Evolutionary conservation across 2,888 invertebrate genomes (phyloP).

Genomic region (Agrotis segetum): DNA sequence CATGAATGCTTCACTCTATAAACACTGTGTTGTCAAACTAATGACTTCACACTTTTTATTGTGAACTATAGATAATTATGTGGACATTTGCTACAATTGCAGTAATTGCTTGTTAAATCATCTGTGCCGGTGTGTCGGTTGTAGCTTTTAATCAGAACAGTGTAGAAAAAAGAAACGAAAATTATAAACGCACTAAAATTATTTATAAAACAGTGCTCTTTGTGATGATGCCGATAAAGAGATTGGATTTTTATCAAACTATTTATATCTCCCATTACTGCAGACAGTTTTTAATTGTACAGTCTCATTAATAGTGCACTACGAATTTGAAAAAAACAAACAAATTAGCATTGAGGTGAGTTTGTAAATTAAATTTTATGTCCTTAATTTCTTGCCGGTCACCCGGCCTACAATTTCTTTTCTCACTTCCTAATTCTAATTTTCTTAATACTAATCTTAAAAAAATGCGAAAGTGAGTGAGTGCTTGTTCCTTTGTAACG

Average conservation of each 20-base stretch:
- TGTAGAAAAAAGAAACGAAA: neutral
- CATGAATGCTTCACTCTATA: constrained; percentile 25
- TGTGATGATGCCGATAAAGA: no score
- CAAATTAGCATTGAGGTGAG: neutral
- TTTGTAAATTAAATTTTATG: neutral
- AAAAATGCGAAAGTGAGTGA: no score
- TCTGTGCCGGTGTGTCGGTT: neutral
- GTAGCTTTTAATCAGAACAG: neutral
- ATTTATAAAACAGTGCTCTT: no score
- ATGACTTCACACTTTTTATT: constrained; percentile 36
- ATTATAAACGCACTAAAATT: no score
- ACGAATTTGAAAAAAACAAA: neutral
- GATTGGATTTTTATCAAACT: no score
- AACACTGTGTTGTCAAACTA: constrained; percentile 32
- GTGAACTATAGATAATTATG: constrained; percentile 17
- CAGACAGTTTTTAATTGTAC: neutral
- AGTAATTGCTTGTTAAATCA: constrained; percentile 57
- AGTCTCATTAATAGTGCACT: no score
- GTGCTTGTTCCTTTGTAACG: no score
- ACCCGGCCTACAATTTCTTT: neutral
- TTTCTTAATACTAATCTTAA: no score
- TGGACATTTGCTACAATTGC: constrained; percentile 34
- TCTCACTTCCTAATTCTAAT: no score
- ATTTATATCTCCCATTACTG: no score
- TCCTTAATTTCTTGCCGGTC: neutral